Conservation (phyloP, 2,113 vertebrate species). For the Saccopteryx leptura region DNA sequence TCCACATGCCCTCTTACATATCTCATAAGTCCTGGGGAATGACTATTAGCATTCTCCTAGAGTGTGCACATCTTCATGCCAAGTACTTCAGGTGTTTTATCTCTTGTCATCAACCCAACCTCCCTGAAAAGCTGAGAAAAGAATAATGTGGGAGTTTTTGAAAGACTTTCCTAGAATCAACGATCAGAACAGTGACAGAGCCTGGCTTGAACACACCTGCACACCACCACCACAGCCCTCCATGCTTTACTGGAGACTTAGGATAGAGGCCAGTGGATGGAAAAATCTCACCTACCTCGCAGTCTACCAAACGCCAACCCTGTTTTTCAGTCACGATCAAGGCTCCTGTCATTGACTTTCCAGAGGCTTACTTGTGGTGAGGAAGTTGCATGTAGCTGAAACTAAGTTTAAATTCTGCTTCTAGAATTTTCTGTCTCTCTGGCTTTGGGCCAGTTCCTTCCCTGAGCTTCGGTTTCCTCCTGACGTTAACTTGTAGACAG, state of each 20-base stretch:
- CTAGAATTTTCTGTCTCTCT: slow-evolving; percentile 30
- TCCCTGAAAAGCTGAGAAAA: background rate
- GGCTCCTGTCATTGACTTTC: background rate
- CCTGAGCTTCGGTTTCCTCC: background rate
- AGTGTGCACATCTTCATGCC: too few species aligned
- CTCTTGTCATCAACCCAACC: background rate
- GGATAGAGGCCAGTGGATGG: background rate
- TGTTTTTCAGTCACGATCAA: background rate
- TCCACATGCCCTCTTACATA: background rate
- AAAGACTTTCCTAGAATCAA: background rate
- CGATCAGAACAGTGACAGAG: background rate
- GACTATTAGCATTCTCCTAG: background rate
- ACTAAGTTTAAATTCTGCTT: background rate
- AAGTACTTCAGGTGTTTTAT: background rate
- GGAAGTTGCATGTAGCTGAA: background rate
- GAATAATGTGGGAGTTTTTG: background rate
- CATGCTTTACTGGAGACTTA: background rate
- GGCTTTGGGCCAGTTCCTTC: background rate
- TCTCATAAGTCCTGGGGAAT: background rate
- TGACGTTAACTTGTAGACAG: background rate
- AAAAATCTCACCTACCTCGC: background rate
- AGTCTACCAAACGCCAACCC: too few species aligned
- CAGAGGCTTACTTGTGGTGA: background rate
- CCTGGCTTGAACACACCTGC: background rate
- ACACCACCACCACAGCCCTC: too few species aligned